Base-by-base conservation (phyloP, 2,797 vertebrate species). In the Chelidonichthys spinosus region DNA sequence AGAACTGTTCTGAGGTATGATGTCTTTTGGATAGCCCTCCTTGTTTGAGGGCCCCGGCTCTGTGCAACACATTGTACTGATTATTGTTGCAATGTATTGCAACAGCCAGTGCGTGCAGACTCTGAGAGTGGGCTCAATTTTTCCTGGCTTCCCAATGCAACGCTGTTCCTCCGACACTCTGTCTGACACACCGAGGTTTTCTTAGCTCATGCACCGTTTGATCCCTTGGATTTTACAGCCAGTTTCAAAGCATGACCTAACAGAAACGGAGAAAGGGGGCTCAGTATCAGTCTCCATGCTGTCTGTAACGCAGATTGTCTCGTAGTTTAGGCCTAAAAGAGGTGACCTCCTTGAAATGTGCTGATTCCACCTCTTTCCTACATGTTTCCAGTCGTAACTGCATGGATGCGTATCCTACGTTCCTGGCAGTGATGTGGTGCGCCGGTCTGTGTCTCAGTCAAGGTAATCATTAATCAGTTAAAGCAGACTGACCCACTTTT, bases 371-470 rank as follows among this genome's bases (percentile, higher is more conserved):
- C 11, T 72, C 2, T 62, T 84, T 9, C 62, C 69, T 63, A 7
- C 7, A 1, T 13, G 46, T 36, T 69, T 65, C 65, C 76, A 99
- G 98, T 67, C 97, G 97, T 63, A 99, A 99, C 94, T 99, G 97
- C 0, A 96, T 96, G 78, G 97, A 98, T 0, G 83, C 96, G 0
- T 99, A 99, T 60, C 95, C 98, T 1, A 98, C 97, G 0, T 99
- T 99, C 84, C 95, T 99, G 0, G 97, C 94, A 0, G 89, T 97
- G 79, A 95, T 98, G 86, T 99, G 98, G 97, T 96, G 95, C 2
- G 97, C 96, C 0, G 97, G 97, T 5, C 81, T 98, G 42, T 96
- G 98, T 75, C 96, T 98, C 85, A 98, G 90, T 87, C 97, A 98
- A 97, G 96, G 98, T 99, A 96, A 95, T 71, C 50, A 78, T 84